A percentile compares a stretch with the other conserved stretches of the same genome.
Evolutionary conservation across 2,797 vertebrate genomes (phyloP).

Genomic region (Phalanger gymnotis): DNA sequence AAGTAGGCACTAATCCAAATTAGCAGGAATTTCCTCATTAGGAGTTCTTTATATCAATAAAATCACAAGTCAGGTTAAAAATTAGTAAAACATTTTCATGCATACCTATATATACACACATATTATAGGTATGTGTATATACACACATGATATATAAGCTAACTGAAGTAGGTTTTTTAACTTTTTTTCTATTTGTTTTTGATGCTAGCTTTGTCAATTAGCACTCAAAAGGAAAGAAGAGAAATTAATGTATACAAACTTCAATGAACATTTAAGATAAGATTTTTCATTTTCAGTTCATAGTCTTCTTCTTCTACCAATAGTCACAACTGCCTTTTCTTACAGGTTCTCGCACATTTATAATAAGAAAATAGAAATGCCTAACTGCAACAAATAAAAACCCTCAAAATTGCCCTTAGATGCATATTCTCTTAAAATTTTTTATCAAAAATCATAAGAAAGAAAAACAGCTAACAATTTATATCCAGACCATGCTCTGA

Average conservation of each 20-base stretch:
- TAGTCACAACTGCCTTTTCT: background rate
- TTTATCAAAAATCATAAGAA: background rate
- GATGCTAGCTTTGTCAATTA: background rate
- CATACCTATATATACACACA: too few species aligned
- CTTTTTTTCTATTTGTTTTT: background rate
- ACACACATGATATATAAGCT: background rate
- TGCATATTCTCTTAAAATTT: background rate
- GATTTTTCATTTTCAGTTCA: background rate
- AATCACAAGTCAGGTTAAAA: background rate
- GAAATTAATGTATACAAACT: background rate
- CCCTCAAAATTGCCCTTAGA: background rate
- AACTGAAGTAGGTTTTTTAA: too few species aligned
- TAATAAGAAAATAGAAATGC: background rate
- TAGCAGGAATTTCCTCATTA: background rate
- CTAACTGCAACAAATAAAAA: background rate
- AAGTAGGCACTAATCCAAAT: background rate
- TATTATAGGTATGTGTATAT: too few species aligned
- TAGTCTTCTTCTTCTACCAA: background rate
- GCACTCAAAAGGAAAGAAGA: background rate
- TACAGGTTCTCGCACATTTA: background rate
- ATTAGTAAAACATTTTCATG: background rate
- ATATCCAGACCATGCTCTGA: background rate
- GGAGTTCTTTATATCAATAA: background rate
- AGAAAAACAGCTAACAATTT: background rate
- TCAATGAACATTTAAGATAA: background rate